Evolutionary conservation across 2,888 invertebrate genomes (phyloP), one percentile per base, ranked within the genome.

Genomic region (Eristalis arbustorum): DNA sequence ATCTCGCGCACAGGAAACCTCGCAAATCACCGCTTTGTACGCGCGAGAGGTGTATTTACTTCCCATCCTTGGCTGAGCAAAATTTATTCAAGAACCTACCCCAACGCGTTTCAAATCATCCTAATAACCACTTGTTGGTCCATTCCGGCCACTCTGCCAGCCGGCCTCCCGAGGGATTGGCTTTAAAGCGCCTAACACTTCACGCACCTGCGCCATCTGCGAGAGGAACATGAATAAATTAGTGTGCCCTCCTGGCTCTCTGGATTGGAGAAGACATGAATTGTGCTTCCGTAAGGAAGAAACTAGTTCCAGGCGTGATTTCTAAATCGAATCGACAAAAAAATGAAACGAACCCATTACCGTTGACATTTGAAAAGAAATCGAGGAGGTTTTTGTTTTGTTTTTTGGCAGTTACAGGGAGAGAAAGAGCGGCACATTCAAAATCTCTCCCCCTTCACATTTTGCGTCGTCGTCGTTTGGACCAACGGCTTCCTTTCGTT

Each of bases 391-490:
- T 18, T 49, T n/a, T 10, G 18, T 56, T 56, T n/a, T 56, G n/a
- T 63, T 56, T 69, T 74, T 84, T 84, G 74, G 79, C 84, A 59
- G 79, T 84, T 79, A 79, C 74, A 75, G 2, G 8, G 49, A 8
- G 18, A 49, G 40, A 22, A 10, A 13, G 40, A 66, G n/a, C 37
- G 23, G 25, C 14, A 31, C 14, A 78, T 84, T 79, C 40, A 25
- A 79, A 84, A 71, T 76, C 42, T 18, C 73, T 73, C 74, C 73
- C 78, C 74, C 73, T 83, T 83, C 78, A 84, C 78, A 84, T 78
- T 84, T 84, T 49, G 64, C 72, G 37, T 61, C 66, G 66, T 31
- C 31, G 10, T 25, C 66, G 31, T 62, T 40, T 61, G 57, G 59
- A 8, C 22, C 66, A 37, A 40, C 22, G 28, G 28, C 34, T 64